These are phyloP conservation scores for Axinella damicornis DNA, from an alignment of 37 sponge, comb jelly and placozoan genomes.

Conservation along the genomic window DNA sequence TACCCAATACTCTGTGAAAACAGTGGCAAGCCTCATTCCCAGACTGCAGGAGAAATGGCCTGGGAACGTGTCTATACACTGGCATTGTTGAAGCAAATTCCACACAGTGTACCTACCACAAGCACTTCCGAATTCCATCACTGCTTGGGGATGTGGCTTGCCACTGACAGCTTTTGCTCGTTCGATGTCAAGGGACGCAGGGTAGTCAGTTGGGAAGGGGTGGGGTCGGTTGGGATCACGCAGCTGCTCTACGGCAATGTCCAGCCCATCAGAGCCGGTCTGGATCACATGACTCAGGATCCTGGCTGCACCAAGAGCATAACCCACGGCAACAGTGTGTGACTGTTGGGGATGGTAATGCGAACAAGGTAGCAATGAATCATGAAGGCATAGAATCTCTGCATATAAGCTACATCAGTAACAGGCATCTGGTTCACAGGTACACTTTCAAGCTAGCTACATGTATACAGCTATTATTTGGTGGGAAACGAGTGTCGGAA, in stretches of 20 bases:
- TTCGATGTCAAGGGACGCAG: neutral
- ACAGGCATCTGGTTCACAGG: too few species aligned
- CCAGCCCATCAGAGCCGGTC: neutral
- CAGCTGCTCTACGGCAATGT: neutral
- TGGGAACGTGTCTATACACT: too few species aligned
- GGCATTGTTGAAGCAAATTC: too few species aligned
- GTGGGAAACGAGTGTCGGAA: too few species aligned
- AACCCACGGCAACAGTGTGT: slow-evolving; percentile 2
- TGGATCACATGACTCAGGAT: slow-evolving; percentile 25
- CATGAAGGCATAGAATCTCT: neutral
- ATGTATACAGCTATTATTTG: too few species aligned
- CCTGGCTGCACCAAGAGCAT: slow-evolving; percentile 3
- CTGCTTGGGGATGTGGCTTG: slow-evolving; percentile 27
- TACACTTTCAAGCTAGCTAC: too few species aligned
- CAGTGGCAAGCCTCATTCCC: too few species aligned
- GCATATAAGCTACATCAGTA: neutral
- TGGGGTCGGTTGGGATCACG: neutral
- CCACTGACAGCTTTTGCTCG: neutral
- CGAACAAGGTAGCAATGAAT: too few species aligned
- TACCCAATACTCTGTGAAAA: too few species aligned
- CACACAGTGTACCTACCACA: slow-evolving; percentile 37
- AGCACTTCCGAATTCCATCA: slow-evolving; percentile 15
- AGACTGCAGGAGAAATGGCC: too few species aligned
- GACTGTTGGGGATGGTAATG: neutral
- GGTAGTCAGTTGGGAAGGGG: neutral